phyloP scores from a whole-genome alignment of 2,888 invertebrate genomes.

The Stenurella melanura region DNA sequence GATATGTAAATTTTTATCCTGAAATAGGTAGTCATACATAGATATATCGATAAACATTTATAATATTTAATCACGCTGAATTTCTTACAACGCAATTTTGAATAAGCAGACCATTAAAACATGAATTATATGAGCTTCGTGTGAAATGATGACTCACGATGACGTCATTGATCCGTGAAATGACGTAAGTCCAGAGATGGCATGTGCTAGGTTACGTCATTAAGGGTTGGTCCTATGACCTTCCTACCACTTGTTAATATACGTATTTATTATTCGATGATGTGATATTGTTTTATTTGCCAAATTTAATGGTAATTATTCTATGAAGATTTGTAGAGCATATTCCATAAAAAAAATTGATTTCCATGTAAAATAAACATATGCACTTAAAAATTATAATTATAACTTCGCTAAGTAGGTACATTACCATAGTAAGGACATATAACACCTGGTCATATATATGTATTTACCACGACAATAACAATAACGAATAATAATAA shows the following conservation, averaged over 20 bases:
- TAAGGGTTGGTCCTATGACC: conserved; percentile 23
- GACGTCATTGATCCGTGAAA: conserved; percentile 65
- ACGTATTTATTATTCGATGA: neutral
- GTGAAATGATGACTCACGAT: conserved; percentile 66
- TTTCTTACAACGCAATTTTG: conserved; percentile 11
- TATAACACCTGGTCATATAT: too few relatives aligned
- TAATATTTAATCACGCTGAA: neutral
- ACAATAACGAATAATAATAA: too few relatives aligned
- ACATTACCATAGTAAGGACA: too few relatives aligned
- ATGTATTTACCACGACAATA: too few relatives aligned
- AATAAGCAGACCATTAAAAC: neutral
- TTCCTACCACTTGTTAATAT: conserved; percentile 13
- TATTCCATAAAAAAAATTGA: too few relatives aligned
- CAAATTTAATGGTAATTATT: too few relatives aligned
- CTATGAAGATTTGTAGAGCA: too few relatives aligned
- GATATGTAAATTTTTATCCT: neutral
- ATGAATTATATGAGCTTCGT: neutral
- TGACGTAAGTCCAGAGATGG: conserved; percentile 66
- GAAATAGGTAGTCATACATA: neutral
- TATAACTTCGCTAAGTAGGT: too few relatives aligned
- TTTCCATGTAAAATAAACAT: too few relatives aligned
- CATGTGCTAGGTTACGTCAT: conserved; percentile 62
- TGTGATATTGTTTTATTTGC: neutral
- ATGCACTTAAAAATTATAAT: too few relatives aligned
- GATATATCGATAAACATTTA: neutral